Evolutionary conservation across 2,113 vertebrate genomes (phyloP), one percentile per base, ranked within the genome.

Genomic region (Atractosteus spatula): DNA sequence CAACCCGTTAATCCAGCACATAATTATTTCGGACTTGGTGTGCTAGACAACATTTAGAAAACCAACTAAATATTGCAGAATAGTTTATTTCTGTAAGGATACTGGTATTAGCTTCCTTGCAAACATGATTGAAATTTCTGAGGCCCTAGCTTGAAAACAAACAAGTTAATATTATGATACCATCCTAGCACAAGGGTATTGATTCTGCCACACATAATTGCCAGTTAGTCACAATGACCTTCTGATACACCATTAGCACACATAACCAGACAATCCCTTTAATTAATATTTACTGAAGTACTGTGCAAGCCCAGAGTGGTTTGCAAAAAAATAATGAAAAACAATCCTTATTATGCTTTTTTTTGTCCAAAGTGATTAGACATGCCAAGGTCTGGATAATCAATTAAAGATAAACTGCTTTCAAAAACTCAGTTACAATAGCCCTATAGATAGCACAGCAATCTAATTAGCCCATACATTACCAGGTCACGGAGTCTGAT

Each of bases 321-420:
- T 77, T 78, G 76, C 76, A 74, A 68, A 67, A 81, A 81, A 0
- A 69, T 14, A 79, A 77, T 77, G 66, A 59, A 71, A 76, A 65
- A 81, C 70, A 75, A 17, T 65, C 70, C 78, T 76, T 76, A 74
- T 75, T 0, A 47, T 73, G 68, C 55, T 71, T 69, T 77, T 74
- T 82, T 76, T 77, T 71, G 71, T 78, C 80, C 63, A 74, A 57
- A 83, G 83, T 68, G 71, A 73, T n/a, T 0, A 4, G 72, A 71
- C 66, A 8, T 73, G 76, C 79, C 82, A 85, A 81, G 62, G 16
- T 68, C 55, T 79, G 76, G 81, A 81, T 84, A 82, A 90, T 81
- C 71, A 85, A 89, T 87, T 84, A 87, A 85, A 87, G 77, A 83
- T 72, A 83, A 85, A 90, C 82, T 78, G 87, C 79, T 80, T 82